Percentiles rank a stretch among this genome's conserved stretches.
These are phyloP conservation scores for Cyclura pinguis DNA, from an alignment of 2,797 vertebrate genomes.

Conservation along the genomic window DNA sequence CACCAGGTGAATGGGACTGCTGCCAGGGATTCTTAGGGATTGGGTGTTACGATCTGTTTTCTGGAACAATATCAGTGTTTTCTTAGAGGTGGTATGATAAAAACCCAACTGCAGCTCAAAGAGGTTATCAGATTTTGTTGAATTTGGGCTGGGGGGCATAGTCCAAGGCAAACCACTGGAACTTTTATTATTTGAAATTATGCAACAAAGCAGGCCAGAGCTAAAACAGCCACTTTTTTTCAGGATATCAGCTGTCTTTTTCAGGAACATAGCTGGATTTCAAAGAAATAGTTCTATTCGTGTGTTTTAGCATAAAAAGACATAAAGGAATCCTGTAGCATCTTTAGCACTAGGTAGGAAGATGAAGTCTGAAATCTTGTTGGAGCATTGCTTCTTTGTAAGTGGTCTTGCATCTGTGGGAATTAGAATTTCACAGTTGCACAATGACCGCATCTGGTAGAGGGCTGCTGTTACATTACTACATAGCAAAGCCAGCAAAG, in stretches of 20 bases:
- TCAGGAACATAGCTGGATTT: background rate
- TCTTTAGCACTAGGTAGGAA: too few relatives aligned
- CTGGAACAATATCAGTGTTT: background rate
- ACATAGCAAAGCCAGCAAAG: too few relatives aligned
- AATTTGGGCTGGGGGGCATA: background rate
- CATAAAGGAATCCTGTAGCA: too few relatives aligned
- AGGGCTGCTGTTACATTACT: too few relatives aligned
- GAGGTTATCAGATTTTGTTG: conserved; percentile 18
- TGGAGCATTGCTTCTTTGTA: too few relatives aligned
- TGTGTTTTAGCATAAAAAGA: too few relatives aligned
- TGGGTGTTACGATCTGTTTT: background rate
- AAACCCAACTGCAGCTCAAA: background rate
- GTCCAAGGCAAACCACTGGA: conserved; percentile 19
- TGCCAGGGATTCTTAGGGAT: background rate
- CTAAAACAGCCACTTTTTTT: background rate
- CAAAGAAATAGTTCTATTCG: too few relatives aligned
- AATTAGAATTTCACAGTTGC: too few relatives aligned
- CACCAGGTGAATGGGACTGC: background rate
- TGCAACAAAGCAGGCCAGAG: background rate
- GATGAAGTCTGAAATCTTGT: too few relatives aligned
- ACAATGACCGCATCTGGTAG: too few relatives aligned
- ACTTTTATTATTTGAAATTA: conserved; percentile 3
- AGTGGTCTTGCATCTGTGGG: too few relatives aligned
- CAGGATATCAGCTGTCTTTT: background rate
- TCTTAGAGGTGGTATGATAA: conserved; percentile 2